phyloP scores from a whole-genome alignment of 1,140 invertebrate genomes.

The Panulirus ornatus region DNA sequence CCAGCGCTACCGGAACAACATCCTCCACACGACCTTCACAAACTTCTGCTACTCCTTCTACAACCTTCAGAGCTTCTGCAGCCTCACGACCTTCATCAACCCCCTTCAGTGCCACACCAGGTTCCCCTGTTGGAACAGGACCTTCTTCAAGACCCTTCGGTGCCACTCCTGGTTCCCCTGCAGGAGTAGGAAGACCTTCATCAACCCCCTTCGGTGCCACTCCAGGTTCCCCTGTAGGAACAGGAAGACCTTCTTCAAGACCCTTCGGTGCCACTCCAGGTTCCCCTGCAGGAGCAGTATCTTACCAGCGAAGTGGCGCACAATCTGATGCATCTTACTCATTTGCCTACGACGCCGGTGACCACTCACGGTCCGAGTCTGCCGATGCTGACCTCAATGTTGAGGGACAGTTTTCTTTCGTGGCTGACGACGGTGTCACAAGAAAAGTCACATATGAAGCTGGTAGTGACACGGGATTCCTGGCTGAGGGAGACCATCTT shows the following conservation, averaged over 20 bases:
- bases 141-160: not conserved
- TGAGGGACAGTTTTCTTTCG: slow-evolving; percentile 62
- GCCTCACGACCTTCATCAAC: not conserved
- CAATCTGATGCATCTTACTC: slow-evolving; percentile 65
- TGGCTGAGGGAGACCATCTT: slow-evolving; percentile 66
- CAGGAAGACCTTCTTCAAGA: not conserved
- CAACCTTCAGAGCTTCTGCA: not conserved
- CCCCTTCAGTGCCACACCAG: not conserved
- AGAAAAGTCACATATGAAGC: slow-evolving; percentile 59
- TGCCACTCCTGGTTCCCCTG: not conserved
- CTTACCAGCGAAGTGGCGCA: not conserved
- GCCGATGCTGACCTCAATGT: slow-evolving; percentile 67
- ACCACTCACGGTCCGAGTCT: slow-evolving; percentile 71
- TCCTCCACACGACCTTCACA: not conserved
- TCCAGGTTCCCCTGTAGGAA: not conserved
- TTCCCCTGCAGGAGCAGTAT: not conserved
- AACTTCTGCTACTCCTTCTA: not conserved
- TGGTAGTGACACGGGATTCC: slow-evolving; percentile 63
- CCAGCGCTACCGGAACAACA: not conserved
- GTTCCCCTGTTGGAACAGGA: not conserved
- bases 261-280: not conserved
- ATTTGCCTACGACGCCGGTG: slow-evolving; percentile 74
- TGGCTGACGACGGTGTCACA: slow-evolving; percentile 70
- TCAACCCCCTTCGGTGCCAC: not conserved
- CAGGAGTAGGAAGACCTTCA: not conserved